Percentiles rank a stretch among this genome's conserved stretches.
Evolutionary conservation across 2,113 vertebrate genomes (phyloP).

Genomic region (Anser cygnoides): DNA sequence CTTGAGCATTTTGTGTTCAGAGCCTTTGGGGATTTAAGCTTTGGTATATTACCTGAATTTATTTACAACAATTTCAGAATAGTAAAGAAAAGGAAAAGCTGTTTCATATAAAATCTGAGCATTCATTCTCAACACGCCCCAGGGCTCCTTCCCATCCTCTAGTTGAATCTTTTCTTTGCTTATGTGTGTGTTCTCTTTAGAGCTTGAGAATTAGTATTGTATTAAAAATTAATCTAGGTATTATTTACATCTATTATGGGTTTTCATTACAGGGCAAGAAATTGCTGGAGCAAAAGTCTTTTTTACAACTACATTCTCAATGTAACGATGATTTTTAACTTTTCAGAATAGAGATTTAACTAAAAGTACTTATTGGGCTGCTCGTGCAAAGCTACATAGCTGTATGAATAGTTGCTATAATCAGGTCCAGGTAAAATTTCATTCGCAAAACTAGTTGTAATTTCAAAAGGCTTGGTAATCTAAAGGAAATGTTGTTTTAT

Average conservation of each 20-base stretch:
- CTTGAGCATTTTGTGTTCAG: neutral
- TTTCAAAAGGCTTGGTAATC: slow-evolving; percentile 27
- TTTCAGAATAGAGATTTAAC: neutral
- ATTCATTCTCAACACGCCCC: neutral
- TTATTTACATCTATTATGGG: neutral
- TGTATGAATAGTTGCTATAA: neutral
- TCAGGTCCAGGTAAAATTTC: neutral
- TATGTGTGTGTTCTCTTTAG: neutral
- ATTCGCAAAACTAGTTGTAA: neutral
- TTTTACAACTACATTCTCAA: neutral
- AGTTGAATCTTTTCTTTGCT: neutral
- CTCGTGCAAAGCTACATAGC: neutral
- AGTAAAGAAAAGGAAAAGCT: neutral
- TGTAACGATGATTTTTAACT: neutral
- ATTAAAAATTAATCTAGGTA: neutral
- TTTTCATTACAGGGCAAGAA: neutral
- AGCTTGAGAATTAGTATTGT: neutral
- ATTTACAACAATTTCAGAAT: neutral
- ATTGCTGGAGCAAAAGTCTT: neutral
- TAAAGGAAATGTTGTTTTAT: slow-evolving; percentile 50
- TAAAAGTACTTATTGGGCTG: neutral
- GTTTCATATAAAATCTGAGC: neutral
- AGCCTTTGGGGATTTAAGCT: neutral
- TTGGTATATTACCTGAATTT: neutral
- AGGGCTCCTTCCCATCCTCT: neutral